Conservation (phyloP, 2,888 invertebrate genomes). For the Enoplolaimus lenunculus region DNA sequence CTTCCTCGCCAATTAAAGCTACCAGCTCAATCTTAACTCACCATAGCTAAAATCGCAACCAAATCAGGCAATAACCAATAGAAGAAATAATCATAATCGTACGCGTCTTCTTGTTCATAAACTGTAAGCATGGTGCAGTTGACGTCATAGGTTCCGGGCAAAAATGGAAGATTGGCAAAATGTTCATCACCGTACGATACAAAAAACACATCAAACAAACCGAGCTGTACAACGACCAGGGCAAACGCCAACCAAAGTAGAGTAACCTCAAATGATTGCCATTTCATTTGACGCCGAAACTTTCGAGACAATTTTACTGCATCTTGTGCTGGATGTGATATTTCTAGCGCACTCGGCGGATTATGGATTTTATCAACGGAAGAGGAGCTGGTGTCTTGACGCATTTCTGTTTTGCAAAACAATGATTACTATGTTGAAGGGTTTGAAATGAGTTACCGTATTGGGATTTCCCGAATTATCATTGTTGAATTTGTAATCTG, state of each 20-base stretch:
- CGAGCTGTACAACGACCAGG: background rate
- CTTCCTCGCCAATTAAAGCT: no score
- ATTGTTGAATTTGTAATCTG: no score
- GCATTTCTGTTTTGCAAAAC: no score
- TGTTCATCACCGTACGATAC: background rate
- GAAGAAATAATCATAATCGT: background rate
- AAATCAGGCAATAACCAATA: background rate
- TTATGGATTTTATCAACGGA: no score
- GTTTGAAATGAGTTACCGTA: no score
- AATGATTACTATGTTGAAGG: no score
- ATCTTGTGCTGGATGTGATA: no score
- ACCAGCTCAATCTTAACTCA: no score
- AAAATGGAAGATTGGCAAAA: background rate
- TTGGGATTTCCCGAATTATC: no score
- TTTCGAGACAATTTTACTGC: no score
- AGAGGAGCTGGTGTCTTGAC: no score
- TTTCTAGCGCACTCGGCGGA: no score
- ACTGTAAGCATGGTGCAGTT: background rate
- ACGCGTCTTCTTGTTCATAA: background rate
- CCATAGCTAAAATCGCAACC: background rate
- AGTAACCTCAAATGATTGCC: background rate
- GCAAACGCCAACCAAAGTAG: background rate
- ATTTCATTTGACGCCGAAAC: background rate
- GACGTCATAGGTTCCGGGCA: background rate
- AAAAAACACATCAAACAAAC: background rate